Evolutionary conservation across 2,797 vertebrate genomes (phyloP), one percentile per base, ranked within the genome.

Genomic region (Tragopan temminckii): DNA sequence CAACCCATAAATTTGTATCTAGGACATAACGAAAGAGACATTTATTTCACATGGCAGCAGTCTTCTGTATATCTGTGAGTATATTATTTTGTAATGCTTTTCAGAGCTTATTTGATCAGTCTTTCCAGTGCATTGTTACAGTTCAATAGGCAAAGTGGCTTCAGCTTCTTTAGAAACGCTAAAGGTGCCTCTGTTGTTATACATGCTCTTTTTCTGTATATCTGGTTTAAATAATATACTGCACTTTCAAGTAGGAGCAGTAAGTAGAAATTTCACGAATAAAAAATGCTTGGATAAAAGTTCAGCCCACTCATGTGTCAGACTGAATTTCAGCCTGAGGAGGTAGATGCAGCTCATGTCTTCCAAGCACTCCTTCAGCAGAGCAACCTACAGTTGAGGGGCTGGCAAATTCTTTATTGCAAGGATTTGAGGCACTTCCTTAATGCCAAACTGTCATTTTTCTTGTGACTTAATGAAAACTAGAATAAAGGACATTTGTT

Each of bases 81-180:
- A 89, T 92, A 91, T 85, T 55, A 43, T 17, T 48, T 25, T 68
- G 48, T 53, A 75, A 40, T 69, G 42, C 67, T 85, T 94, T 93
- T 71, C 4, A 9, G 57, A 70, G 21, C 23, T 81, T 75, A 52
- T 69, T 80, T 87, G 40, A 42, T 89, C 50, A 68, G 45, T 82
- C 66, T 20, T 80, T 81, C 53, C 52, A 75, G 17, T 63, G 21
- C 45, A 89, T 82, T 85, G 17, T 89, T 87, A 70, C 59, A 72
- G n/a, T 72, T 89, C 46, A 86, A 10, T 17, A 79, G 21, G 24
- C 70, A 76, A 68, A 88, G 77, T 86, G 18, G 15, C 68, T 93
- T 86, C 70, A 93, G 64, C 67, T 20, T 33, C 19, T 57, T 57
- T 57, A 84, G 38, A 75, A 50, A 11, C 4, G 86, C 36, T 72